phyloP scores from a whole-genome alignment of 2,888 invertebrate species.

The Diaprepes abbreviatus region DNA sequence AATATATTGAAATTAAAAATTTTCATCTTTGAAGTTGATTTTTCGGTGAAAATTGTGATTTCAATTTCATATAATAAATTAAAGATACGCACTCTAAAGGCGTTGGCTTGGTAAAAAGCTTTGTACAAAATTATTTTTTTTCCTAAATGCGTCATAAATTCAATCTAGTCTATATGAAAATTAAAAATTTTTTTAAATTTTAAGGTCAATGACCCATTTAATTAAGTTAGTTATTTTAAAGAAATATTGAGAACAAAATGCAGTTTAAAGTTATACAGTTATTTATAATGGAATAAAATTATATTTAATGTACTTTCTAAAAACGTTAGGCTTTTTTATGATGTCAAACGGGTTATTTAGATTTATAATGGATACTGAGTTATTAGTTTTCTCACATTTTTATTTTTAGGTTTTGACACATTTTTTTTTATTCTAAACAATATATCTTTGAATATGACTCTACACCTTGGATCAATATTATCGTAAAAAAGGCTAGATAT shows the following conservation, averaged over 20 bases:
- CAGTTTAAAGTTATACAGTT: conserved; percentile 26
- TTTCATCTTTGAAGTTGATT: neutral
- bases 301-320: conserved; percentile 35
- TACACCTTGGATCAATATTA: too few relatives aligned
- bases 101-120: conserved; percentile 44
- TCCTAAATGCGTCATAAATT: conserved; percentile 37
- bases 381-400: neutral
- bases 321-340: conserved; percentile 20
- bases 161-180: conserved; percentile 6
- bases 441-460: too few relatives aligned
- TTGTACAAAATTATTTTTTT: conserved; percentile 39
- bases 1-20: neutral
- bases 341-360: conserved; percentile 2
- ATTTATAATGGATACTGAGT: neutral
- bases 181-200: neutral
- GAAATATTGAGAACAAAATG: conserved; percentile 7
- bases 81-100: conserved; percentile 38
- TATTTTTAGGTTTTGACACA: too few relatives aligned
- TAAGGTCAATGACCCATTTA: conserved; percentile 7
- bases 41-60: conserved; percentile 4
- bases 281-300: conserved; percentile 11
- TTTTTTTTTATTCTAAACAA: too few relatives aligned
- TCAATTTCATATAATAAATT: conserved; percentile 19
- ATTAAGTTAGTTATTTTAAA: neutral
- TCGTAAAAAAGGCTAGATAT: too few relatives aligned